These are phyloP conservation scores for Myodes glareolus DNA, from an alignment of 2,113 vertebrate genomes.

Conservation along the genomic window DNA sequence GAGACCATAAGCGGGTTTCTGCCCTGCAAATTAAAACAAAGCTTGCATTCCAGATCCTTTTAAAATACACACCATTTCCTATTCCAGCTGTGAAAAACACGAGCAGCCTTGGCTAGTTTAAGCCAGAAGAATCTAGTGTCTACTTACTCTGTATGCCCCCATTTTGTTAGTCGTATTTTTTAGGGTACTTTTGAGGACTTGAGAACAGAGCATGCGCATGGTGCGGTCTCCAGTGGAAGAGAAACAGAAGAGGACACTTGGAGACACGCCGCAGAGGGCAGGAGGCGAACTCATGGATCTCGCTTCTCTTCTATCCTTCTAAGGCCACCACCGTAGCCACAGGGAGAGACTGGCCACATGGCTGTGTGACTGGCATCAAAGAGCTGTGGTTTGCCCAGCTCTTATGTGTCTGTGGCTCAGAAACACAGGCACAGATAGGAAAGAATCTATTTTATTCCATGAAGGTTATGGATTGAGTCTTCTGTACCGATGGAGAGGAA, in stretches of 20 bases:
- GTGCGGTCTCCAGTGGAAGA: not conserved
- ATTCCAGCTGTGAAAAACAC: not conserved
- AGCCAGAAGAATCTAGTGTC: not conserved
- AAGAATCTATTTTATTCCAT: not conserved
- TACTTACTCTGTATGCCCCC: not conserved
- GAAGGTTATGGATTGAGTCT: not conserved
- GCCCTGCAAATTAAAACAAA: slow-evolving; percentile 84
- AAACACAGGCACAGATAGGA: not conserved
- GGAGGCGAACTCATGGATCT: not conserved
- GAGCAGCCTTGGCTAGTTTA: not conserved
- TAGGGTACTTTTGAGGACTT: not conserved
- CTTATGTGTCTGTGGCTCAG: not conserved
- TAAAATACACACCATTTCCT: not conserved
- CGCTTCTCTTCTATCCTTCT: not conserved
- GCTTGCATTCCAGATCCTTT: not conserved
- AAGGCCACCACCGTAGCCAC: not conserved
- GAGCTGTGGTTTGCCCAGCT: not conserved
- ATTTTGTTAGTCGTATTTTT: not conserved
- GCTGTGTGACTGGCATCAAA: not conserved
- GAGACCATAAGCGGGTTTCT: slow-evolving; percentile 94
- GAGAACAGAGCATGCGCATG: not conserved
- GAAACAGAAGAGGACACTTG: not conserved
- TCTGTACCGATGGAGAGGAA: not conserved
- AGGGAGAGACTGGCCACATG: not conserved
- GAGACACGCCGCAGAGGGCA: not conserved